Percentiles rank a stretch among this genome's conserved stretches.
These are phyloP conservation scores for Thalassophryne amazonica DNA, from an alignment of 2,797 vertebrate species.

Conservation along the genomic window DNA sequence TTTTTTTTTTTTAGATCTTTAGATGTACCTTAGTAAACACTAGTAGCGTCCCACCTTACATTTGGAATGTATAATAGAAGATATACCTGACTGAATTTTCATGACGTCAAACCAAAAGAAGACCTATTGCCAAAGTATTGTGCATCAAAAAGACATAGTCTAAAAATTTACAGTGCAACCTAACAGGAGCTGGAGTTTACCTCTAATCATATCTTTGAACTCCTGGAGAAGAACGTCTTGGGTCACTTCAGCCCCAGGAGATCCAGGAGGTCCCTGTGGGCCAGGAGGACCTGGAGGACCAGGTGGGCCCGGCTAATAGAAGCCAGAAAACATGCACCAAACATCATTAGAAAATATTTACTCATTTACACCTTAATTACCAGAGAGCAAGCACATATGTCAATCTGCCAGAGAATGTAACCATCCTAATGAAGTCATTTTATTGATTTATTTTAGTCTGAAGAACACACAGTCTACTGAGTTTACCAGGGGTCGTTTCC, in stretches of 20 bases:
- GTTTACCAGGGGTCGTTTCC: constrained; percentile 86
- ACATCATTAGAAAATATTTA: neutral
- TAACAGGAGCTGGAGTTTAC: constrained; percentile 51
- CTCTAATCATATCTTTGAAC: constrained; percentile 93
- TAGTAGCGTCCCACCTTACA: too few relatives aligned
- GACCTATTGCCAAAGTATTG: too few relatives aligned
- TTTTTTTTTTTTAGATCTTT: too few relatives aligned
- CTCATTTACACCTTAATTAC: neutral
- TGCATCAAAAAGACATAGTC: too few relatives aligned
- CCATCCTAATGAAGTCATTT: too few relatives aligned
- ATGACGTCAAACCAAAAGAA: too few relatives aligned
- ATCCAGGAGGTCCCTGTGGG: constrained; percentile 84
- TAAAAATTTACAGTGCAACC: too few relatives aligned
- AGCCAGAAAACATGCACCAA: constrained; percentile 13
- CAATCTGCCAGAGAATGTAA: neutral
- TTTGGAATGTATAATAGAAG: too few relatives aligned
- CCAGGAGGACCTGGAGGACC: constrained; percentile 88
- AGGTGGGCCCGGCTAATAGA: constrained; percentile 84
- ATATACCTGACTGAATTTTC: too few relatives aligned
- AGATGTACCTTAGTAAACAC: too few relatives aligned
- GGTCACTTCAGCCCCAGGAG: constrained; percentile 85
- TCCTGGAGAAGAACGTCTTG: constrained; percentile 87
- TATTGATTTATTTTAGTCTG: too few relatives aligned
- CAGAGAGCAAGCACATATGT: too few relatives aligned
- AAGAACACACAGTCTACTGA: neutral